Percentiles rank a stretch among this genome's conserved stretches.
Conservation (phyloP, 2,113 vertebrate genomes). For the Dromas ardeola region DNA sequence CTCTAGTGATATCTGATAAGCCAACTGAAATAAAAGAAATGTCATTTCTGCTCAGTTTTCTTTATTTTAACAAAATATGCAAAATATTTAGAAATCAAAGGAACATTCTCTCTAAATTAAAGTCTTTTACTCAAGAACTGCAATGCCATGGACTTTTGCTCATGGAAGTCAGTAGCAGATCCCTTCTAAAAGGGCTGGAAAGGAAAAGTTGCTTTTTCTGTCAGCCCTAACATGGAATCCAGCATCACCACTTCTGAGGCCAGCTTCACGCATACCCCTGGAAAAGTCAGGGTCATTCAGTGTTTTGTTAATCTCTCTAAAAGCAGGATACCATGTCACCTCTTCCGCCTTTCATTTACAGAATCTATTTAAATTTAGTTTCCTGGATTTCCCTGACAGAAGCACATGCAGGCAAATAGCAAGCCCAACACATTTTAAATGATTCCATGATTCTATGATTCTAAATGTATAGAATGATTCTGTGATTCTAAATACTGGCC, state of each 20-base stretch:
- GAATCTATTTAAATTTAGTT: background rate
- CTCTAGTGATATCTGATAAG: background rate
- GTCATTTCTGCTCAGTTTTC: background rate
- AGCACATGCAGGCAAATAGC: background rate
- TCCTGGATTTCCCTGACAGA: background rate
- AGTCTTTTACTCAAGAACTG: background rate
- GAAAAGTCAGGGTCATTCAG: background rate
- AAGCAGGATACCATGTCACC: background rate
- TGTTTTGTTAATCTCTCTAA: background rate
- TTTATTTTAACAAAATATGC: background rate
- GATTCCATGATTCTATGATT: no score
- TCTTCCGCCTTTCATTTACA: background rate
- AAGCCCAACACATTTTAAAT: background rate
- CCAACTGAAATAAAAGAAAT: background rate
- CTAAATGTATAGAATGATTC: no score
- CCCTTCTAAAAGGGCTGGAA: background rate
- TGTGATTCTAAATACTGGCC: no score
- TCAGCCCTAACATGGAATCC: background rate
- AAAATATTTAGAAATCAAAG: background rate
- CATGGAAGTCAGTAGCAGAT: background rate
- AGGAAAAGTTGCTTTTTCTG: background rate
- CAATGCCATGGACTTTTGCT: background rate
- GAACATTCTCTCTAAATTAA: background rate
- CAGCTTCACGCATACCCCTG: background rate
- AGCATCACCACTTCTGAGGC: background rate